Evolutionary conservation across 2,797 vertebrate species (phyloP), one percentile per base, ranked within the genome.

Genomic region (Pachyuromys duprasi): DNA sequence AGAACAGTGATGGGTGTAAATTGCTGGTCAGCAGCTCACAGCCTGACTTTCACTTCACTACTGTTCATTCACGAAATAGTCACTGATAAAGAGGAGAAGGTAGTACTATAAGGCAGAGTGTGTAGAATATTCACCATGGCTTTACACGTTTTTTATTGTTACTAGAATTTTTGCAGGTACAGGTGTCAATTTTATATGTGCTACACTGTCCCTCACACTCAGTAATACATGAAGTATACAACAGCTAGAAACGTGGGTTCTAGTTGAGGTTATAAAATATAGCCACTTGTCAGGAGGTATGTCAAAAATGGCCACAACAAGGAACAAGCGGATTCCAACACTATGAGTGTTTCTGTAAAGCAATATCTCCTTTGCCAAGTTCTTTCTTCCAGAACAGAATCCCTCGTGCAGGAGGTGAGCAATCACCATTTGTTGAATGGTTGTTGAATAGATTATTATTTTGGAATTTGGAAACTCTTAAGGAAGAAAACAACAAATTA

Each of bases 381-480:
- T 74, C 42, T 81, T 11, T 60, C 1, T 95, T 53, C 18, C 5
- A 84, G 91, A 28, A 24, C 33, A 80, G 39, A 20, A 15, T 82
- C 62, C 39, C 67, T 8, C 31, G 2, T 12, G 3, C 70, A 53
- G 18, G 39, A 82, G 39, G 17, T n/a, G 33, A 69, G 83, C 55
- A 17, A 0, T 83, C 53, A 80, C 8, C 69, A 53, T 55, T 49
- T 92, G 49, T 36, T 42, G 36, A 95, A 81, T 86, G 86, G 63
- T 36, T 83, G 42, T 55, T 62, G n/a, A 80, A 57, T 24, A 39
- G 63, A 69, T 89, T 72, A 31, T 91, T 18, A 8, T 90, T 95
- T 91, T 78, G 89, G 86, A 49, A 92, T 95, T 87, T 78, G 89
- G 83, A 49, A 93, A 95, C 17, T 62, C 24, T 87, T 42, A 92